phyloP scores from a whole-genome alignment of 2,113 vertebrate species.

The Holacanthus passer region DNA sequence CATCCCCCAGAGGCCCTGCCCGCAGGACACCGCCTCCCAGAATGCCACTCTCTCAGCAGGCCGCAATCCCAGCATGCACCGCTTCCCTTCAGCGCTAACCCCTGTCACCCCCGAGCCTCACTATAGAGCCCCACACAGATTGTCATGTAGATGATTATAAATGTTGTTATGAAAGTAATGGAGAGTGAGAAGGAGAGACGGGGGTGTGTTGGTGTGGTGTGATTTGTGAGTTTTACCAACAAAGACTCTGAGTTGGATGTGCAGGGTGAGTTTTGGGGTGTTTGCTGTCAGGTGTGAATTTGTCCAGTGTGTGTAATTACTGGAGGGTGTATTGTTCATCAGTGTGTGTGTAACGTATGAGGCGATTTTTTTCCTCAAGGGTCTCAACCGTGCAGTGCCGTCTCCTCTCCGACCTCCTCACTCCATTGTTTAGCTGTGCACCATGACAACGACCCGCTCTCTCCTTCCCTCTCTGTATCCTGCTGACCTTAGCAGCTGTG shows the following conservation, averaged over 20 bases:
- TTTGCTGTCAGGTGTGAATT: constrained; percentile 71
- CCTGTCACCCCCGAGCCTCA: constrained; percentile 72
- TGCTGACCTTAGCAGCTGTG: constrained; percentile 85
- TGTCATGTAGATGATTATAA: constrained; percentile 85
- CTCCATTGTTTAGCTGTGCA: constrained; percentile 66
- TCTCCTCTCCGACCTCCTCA: constrained; percentile 55
- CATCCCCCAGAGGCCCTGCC: constrained; percentile 87
- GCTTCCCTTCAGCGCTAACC: constrained; percentile 81
- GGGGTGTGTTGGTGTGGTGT: constrained; percentile 56
- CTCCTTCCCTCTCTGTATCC: constrained; percentile 69
- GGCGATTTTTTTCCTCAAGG: constrained; percentile 63
- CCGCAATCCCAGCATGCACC: constrained; percentile 83
- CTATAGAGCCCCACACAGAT: constrained; percentile 76
- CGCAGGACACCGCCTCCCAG: constrained; percentile 84
- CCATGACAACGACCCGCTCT: constrained; percentile 79
- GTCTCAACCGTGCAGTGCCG: constrained; percentile 27
- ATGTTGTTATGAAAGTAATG: constrained; percentile 77
- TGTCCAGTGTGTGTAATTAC: constrained; percentile 38
- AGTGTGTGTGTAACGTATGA: constrained; percentile 34
- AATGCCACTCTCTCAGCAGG: constrained; percentile 85
- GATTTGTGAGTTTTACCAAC: constrained; percentile 71
- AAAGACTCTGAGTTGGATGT: constrained; percentile 55
- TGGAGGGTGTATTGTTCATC: constrained; percentile 44
- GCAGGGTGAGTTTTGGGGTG: constrained; percentile 37
- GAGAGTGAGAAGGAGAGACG: constrained; percentile 55